Percentiles rank a stretch among this genome's conserved stretches.
Evolutionary conservation across 2,888 invertebrate species (phyloP).

Genomic region (Ormyrus thymus): DNA sequence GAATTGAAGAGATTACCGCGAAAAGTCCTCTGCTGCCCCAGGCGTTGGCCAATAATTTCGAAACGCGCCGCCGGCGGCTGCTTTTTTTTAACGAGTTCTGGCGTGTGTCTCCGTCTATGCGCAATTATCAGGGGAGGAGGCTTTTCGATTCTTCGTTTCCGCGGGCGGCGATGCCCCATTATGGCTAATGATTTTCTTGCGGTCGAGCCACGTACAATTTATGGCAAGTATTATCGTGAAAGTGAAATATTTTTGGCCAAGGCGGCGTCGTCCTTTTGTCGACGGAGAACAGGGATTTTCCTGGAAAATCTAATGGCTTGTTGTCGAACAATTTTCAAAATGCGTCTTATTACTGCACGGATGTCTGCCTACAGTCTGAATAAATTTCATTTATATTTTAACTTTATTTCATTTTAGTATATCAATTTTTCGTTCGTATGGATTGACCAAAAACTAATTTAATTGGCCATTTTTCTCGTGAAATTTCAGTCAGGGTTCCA

Average conservation of each 20-base stretch:
- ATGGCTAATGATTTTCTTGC: conserved; percentile 49
- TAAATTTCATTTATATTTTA: too few species aligned
- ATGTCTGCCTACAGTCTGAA: too few species aligned
- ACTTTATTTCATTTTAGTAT: too few species aligned
- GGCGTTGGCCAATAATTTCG: conserved; percentile 54
- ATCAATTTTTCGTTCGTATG: too few species aligned
- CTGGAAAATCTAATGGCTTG: not conserved
- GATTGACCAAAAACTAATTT: too few species aligned
- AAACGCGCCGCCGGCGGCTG: conserved; percentile 19
- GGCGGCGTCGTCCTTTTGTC: not conserved
- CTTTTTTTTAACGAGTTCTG: conserved; percentile 46
- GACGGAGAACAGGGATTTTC: not conserved
- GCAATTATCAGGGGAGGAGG: conserved; percentile 18
- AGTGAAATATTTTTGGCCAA: conserved; percentile 25
- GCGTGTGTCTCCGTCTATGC: conserved; percentile 22
- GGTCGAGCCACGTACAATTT: conserved; percentile 34
- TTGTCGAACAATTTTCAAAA: too few species aligned
- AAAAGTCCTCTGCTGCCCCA: conserved; percentile 57
- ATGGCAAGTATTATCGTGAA: conserved; percentile 26
- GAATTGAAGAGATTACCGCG: conserved; percentile 64
- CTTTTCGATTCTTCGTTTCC: conserved; percentile 47
- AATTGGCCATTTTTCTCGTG: too few species aligned
- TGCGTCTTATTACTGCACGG: too few species aligned
- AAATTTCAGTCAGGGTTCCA: too few species aligned
- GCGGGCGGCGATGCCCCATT: conserved; percentile 41